Evolutionary conservation across 2,113 vertebrate species (phyloP).

Genomic region (Ranitomeya imitator): DNA sequence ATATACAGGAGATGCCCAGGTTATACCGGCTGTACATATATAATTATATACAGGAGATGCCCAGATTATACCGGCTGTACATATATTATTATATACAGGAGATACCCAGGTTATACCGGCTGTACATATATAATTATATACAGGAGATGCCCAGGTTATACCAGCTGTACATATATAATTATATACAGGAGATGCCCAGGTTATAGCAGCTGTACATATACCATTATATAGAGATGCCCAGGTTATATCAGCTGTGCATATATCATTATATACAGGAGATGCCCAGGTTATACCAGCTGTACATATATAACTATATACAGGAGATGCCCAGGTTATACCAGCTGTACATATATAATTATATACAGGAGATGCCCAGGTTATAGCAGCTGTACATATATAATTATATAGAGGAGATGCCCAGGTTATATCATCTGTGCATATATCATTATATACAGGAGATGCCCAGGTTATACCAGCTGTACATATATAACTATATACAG

Average conservation of each 20-base stretch:
- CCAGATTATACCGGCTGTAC: background rate
- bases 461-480: background rate
- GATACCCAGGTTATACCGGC: background rate
- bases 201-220: background rate
- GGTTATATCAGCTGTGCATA: background rate
- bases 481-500: background rate
- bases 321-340: background rate
- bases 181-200: background rate
- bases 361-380: background rate
- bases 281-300: background rate
- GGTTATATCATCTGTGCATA: background rate
- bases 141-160: background rate
- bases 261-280: background rate
- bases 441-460: background rate
- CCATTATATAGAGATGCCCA: background rate
- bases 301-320: conserved; percentile 3
- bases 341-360: too few species aligned
- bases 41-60: background rate
- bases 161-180: background rate
- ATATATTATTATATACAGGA: background rate
- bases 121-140: background rate
- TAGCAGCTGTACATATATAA: background rate
- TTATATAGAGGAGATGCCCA: background rate
- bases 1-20: background rate
- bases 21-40: background rate